Evolutionary conservation across 2,888 invertebrate genomes (phyloP), one percentile per base, ranked within the genome.

Genomic region (Ctena decussata): DNA sequence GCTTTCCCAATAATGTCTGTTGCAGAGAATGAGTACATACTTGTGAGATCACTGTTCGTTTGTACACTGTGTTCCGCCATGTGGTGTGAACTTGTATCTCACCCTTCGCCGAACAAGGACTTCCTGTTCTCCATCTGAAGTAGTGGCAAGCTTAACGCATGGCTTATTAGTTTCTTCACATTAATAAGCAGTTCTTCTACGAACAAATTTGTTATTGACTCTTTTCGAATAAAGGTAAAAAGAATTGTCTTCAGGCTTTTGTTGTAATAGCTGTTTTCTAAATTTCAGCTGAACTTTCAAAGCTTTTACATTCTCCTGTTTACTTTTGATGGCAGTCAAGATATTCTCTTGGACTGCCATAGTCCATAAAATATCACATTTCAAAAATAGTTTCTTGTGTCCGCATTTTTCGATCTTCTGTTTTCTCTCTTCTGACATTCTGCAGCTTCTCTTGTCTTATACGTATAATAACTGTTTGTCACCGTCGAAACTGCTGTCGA

Each of bases 321-420:
- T 57, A 11, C 15, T 37, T 21, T 71, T 30, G 27, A 37, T 53
- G 18, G 41, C n/a, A 5, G 21, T 18, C 6, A 73, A 12, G n/a
- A 53, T 27, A 65, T 73, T 80, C 8, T 80, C 80, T 60, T 65
- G 30, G 73, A 44, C 35, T 80, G 80, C 80, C 80, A 80, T 21
- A 80, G 39, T 15, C 44, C 70, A 70, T 32, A 46, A 6, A 65
- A 11, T 21, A 80, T 27, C 6, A 80, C 60, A 12, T 53, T 15
- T 53, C 21, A 18, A n/a, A 18, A 6, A 53, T 15, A 21, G 8
- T n/a, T n/a, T 53, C 53, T 53, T 53, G 53, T n/a, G 5, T 5
- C 21, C 21, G 18, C 21, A 71, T 15, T 78, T 49, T 70, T 32
- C 32, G 46, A 24, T 3, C 15, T 49, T 46, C 70, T 49, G 30